Evolutionary conservation across 2,113 vertebrate genomes (phyloP).

Genomic region (Colossoma macropomum): DNA sequence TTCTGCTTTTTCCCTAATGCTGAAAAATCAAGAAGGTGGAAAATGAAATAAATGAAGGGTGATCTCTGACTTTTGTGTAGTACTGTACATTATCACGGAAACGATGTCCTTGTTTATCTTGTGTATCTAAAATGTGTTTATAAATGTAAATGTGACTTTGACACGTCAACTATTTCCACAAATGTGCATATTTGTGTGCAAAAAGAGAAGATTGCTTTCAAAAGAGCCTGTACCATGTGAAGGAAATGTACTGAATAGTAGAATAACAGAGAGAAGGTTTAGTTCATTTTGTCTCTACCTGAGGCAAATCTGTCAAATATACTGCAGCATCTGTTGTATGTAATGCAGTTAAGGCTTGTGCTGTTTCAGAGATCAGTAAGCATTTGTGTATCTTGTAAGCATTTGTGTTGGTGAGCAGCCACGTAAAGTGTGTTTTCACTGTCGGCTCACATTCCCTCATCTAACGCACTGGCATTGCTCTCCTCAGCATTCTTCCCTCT

Average conservation of each 20-base stretch:
- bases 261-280: neutral
- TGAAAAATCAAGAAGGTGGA: no score
- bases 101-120: slow-evolving; percentile 14
- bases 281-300: neutral
- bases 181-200: slow-evolving; percentile 24
- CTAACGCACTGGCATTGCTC: slow-evolving; percentile 30
- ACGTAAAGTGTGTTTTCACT: neutral
- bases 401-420: slow-evolving; percentile 2
- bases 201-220: slow-evolving; percentile 2
- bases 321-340: neutral
- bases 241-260: slow-evolving; percentile 17
- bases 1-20: no score
- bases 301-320: neutral
- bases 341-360: neutral
- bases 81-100: slow-evolving; percentile 8
- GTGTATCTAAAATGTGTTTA: slow-evolving; percentile 2
- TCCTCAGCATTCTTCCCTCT: slow-evolving; percentile 41
- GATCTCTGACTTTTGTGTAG: neutral
- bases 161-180: slow-evolving; percentile 29
- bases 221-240: neutral
- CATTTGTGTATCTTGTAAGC: neutral
- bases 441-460: slow-evolving; percentile 7
- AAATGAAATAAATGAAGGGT: no score
- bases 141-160: slow-evolving; percentile 22
- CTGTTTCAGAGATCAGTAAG: neutral